These are phyloP conservation scores for Huso huso DNA, from an alignment of 2,797 vertebrate genomes.

Conservation along the genomic window DNA sequence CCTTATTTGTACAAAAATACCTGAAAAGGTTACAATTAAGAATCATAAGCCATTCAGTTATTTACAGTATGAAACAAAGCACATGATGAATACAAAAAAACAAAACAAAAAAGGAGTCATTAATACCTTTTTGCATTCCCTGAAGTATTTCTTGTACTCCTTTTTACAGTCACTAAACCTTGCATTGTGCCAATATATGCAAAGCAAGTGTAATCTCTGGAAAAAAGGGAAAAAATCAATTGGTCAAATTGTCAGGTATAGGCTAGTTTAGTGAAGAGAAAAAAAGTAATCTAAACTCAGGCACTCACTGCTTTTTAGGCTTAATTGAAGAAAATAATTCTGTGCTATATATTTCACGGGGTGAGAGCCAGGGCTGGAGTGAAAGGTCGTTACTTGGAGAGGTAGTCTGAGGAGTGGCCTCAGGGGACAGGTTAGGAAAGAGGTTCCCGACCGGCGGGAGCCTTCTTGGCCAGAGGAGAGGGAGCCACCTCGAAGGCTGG, in stretches of 20 bases:
- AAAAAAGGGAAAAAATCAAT: conserved; percentile 34
- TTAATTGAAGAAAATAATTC: conserved; percentile 38
- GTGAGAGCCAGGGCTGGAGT: too few relatives aligned
- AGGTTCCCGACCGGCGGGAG: too few relatives aligned
- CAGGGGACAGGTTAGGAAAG: too few relatives aligned
- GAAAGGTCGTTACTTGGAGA: too few relatives aligned
- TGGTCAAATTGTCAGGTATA: conserved; percentile 55
- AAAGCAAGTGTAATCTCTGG: conserved; percentile 54
- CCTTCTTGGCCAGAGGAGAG: too few relatives aligned
- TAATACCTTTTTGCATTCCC: conserved; percentile 78
- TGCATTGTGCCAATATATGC: conserved; percentile 61
- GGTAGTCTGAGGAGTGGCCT: too few relatives aligned
- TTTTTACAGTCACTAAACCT: conserved; percentile 62
- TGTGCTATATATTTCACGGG: neutral
- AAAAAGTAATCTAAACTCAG: conserved; percentile 70
- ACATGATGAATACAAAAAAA: conserved; percentile 67
- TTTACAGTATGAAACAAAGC: conserved; percentile 87
- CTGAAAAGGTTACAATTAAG: conserved; percentile 92
- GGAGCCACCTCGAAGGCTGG: too few relatives aligned
- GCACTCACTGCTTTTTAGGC: conserved; percentile 61
- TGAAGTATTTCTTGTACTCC: conserved; percentile 66
- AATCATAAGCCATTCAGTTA: conserved; percentile 83
- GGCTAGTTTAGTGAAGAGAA: conserved; percentile 53
- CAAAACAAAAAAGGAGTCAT: conserved; percentile 38
- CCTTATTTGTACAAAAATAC: conserved; percentile 99